These are phyloP conservation scores for Bellardia pandia DNA, from an alignment of 2,888 invertebrate genomes.

Conservation along the genomic window DNA sequence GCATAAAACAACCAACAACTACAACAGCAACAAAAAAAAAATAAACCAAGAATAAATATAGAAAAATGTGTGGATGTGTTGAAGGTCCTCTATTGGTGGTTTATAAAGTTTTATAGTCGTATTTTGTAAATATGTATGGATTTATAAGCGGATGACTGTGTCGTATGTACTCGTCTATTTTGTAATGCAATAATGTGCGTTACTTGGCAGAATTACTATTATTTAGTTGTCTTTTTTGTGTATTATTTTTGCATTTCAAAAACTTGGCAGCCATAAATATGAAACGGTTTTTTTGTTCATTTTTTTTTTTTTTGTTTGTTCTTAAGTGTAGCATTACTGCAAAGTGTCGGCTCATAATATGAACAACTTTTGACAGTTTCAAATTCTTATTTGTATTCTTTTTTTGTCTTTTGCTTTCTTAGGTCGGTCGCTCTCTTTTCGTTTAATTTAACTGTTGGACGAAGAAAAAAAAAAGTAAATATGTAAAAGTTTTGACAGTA, in stretches of 20 bases:
- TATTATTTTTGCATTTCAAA: slow-evolving; percentile 14
- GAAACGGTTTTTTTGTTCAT: slow-evolving; percentile 11
- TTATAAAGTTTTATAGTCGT: slow-evolving; percentile 17
- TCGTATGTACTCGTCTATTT: neutral
- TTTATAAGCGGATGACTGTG: slow-evolving; percentile 50
- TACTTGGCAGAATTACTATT: slow-evolving; percentile 67
- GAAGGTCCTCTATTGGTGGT: slow-evolving; percentile 50
- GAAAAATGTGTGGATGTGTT: slow-evolving; percentile 28
- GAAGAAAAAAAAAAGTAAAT: slow-evolving; percentile 28
- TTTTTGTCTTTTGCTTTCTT: slow-evolving; percentile 37
- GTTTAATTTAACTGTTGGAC: slow-evolving; percentile 42
- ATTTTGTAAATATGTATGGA: slow-evolving; percentile 15
- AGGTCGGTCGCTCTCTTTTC: slow-evolving; percentile 1
- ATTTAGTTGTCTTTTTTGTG: slow-evolving; percentile 31
- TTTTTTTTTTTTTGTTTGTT: slow-evolving; percentile 29
- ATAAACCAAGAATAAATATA: neutral
- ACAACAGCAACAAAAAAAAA: slow-evolving; percentile 2
- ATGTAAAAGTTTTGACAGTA: slow-evolving; percentile 68
- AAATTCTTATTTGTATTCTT: slow-evolving; percentile 61
- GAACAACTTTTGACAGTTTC: slow-evolving; percentile 68
- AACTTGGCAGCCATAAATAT: slow-evolving; percentile 63
- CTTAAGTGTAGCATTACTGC: slow-evolving; percentile 53
- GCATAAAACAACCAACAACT: slow-evolving; percentile 40
- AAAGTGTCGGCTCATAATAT: slow-evolving; percentile 65
- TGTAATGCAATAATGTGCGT: slow-evolving; percentile 54